A percentile compares a stretch with the other conserved stretches of the same genome.
phyloP scores from a whole-genome alignment of 2,797 vertebrate genomes.

The Simalia tracyae region DNA sequence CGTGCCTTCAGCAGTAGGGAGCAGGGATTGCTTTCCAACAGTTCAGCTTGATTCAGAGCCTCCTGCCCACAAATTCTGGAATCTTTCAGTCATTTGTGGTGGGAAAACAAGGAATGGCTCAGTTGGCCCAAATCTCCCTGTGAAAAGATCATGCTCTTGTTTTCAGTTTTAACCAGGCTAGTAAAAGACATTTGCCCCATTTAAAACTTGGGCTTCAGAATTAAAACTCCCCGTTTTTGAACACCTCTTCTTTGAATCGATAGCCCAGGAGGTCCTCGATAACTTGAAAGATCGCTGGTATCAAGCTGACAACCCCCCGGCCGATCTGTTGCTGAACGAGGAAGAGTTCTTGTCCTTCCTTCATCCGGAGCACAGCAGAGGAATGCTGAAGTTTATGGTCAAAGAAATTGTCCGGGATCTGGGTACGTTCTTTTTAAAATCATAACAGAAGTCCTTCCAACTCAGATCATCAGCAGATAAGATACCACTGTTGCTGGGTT shows the following conservation, averaged over 20 bases:
- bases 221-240: not conserved
- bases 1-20: not conserved
- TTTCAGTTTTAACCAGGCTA: not conserved
- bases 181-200: not conserved
- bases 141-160: not conserved
- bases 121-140: not conserved
- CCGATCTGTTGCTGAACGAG: slow-evolving; percentile 87
- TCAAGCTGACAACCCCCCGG: slow-evolving; percentile 90
- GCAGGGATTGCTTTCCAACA: not conserved
- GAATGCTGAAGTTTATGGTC: slow-evolving; percentile 97
- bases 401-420: slow-evolving; percentile 93
- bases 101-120: not conserved
- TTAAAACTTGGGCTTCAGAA: not conserved
- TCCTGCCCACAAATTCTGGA: not conserved
- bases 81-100: not conserved
- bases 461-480: rapidly evolving
- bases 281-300: slow-evolving; percentile 98
- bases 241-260: not conserved
- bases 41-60: too few relatives aligned
- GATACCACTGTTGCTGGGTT: not conserved
- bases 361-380: slow-evolving; percentile 93
- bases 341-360: slow-evolving; percentile 94
- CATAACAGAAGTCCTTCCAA: not conserved
- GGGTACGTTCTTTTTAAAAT: slow-evolving; percentile 69
- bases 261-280: slow-evolving; percentile 95